Base-by-base conservation (phyloP, 2,113 vertebrate genomes). In the Salvelinus fontinalis region DNA sequence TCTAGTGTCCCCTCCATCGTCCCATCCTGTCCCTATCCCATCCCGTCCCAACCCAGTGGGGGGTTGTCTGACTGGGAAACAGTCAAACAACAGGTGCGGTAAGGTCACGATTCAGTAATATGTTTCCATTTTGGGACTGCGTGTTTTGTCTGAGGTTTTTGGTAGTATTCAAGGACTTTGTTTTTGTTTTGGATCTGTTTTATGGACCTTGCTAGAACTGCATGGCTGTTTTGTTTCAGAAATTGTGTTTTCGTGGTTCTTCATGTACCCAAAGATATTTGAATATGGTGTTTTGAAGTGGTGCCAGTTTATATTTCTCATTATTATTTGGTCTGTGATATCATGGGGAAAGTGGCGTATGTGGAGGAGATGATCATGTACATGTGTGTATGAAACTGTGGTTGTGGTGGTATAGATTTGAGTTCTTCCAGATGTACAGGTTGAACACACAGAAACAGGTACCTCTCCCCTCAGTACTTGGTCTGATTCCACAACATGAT, bases 11-110 rank as follows among this genome's bases (percentile, higher is more conserved):
- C 88, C 84, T 34, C 71, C 27, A 73, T 86, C 81, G 87, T 89
- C 88, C 84, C 90, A 83, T 91, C 83, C 86, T 84, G 83, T 91
- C 86, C 88, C 85, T 87, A 89, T 84, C 78, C 71, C 77, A 88
- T 87, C 77, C 85, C 86, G 79, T 83, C 78, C 60, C 59, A 79
- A 49, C 11, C 0, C 77, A 80, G 80, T 71, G 67, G 26, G 5
- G 86, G 79, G 78, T 80, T 79, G 66, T 78, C 81, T 74, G 79
- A 71, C 51, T 14, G 51, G 51, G 13, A 54, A 44, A 54, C 57
- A 29, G 20, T 49, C 39, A 18, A 49, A 49, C 70, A 80, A 14
- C 74, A 83, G 65, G 39, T 81, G 71, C 59, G 31, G 62, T 8
- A 39, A 57, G 5, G n/a, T 78, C 75, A 82, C 20, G 51, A 2